Conservation (phyloP, 30 jellyfish, hydroid and myxozoan genomes). For the Haliclystus octoradiatus region DNA sequence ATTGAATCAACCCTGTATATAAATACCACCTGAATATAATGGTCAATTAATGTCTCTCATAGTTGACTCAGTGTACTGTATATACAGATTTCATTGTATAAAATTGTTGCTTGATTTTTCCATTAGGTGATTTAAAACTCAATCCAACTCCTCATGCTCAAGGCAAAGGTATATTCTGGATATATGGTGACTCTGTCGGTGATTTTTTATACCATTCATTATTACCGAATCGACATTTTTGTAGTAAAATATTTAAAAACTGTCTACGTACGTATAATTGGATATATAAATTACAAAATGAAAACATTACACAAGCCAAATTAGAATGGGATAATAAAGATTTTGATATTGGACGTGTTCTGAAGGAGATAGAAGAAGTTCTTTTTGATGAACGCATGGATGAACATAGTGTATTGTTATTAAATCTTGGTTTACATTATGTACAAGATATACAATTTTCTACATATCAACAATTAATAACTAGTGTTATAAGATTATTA, state of each 20-base stretch:
- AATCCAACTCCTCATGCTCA: neutral
- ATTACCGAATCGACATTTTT: constrained; percentile 35
- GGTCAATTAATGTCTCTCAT: too few species aligned
- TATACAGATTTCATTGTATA: too few species aligned
- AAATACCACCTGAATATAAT: too few species aligned
- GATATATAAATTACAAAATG: constrained; percentile 59
- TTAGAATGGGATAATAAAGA: constrained; percentile 60
- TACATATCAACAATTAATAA: constrained; percentile 26
- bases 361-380: constrained; percentile 55
- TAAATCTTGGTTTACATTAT: constrained; percentile 87
- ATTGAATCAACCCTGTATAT: too few species aligned
- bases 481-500: constrained; percentile 44
- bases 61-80: too few species aligned
- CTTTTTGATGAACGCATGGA: constrained; percentile 49
- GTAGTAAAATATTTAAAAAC: constrained; percentile 43
- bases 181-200: constrained; percentile 93
- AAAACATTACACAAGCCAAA: constrained; percentile 59
- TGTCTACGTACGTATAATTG: constrained; percentile 92
- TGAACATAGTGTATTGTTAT: constrained; percentile 50
- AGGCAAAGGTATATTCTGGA: constrained; percentile 79
- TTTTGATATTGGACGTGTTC: constrained; percentile 59
- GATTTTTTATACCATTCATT: constrained; percentile 71
- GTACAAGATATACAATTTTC: constrained; percentile 53
- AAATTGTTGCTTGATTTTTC: neutral
- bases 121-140: neutral